Evolutionary conservation across 2,888 invertebrate species (phyloP).

Genomic region (Rhimphoctona megacephalus): DNA sequence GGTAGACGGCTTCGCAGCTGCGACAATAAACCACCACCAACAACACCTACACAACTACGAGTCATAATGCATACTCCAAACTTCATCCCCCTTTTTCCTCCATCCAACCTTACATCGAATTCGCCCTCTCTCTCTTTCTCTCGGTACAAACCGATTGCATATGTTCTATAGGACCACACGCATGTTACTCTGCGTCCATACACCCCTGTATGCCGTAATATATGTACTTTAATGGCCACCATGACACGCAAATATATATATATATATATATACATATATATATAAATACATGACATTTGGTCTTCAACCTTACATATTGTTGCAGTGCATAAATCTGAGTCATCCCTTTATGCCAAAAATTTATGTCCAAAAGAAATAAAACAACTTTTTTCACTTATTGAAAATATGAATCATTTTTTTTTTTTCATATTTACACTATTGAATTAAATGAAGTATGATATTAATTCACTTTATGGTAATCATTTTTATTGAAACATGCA

Average conservation of each 20-base stretch:
- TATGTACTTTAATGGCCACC: conserved; percentile 49
- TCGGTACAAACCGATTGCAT: conserved; percentile 43
- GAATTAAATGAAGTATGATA: no score
- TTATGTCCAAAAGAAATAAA: neutral
- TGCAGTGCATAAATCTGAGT: conserved; percentile 11
- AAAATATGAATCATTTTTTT: neutral
- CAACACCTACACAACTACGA: conserved; percentile 28
- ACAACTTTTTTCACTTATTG: neutral
- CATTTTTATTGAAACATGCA: no score
- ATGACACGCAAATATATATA: conserved; percentile 21
- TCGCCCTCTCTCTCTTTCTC: neutral
- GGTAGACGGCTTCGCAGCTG: conserved; percentile 56
- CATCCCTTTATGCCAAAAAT: neutral
- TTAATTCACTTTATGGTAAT: no score
- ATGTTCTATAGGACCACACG: conserved; percentile 51
- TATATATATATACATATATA: neutral
- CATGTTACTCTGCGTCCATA: conserved; percentile 2
- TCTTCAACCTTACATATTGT: conserved; percentile 16
- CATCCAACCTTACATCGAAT: neutral
- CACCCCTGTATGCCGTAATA: conserved; percentile 14
- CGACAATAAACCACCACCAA: conserved; percentile 63
- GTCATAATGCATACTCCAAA: conserved; percentile 54
- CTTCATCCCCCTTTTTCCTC: conserved; percentile 35
- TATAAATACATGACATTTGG: no score
- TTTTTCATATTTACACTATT: no score